A percentile compares a stretch with the other conserved stretches of the same genome.
phyloP scores from a whole-genome alignment of 2,797 vertebrate genomes.

The Siniperca obscura region DNA sequence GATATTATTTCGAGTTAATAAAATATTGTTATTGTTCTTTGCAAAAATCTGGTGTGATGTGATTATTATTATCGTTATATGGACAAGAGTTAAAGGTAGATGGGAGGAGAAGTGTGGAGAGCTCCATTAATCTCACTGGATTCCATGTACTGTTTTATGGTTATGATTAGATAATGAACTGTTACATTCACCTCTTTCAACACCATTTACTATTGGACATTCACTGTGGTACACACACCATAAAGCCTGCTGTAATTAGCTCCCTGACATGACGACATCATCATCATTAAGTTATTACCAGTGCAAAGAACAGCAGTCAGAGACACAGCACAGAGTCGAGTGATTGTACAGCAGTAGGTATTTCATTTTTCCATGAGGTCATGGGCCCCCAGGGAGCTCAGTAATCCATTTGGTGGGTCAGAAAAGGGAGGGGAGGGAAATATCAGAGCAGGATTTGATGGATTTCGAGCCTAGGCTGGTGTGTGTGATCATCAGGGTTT shows the following conservation, averaged over 20 bases:
- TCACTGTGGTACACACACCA: conserved; percentile 30
- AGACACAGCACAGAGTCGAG: not conserved
- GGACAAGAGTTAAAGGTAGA: too few species aligned
- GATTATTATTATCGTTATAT: not conserved
- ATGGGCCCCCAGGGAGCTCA: conserved; percentile 29
- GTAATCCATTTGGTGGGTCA: conserved; percentile 40
- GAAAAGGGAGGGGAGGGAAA: conserved; percentile 1
- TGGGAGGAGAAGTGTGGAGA: not conserved
- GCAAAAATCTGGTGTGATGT: conserved; percentile 56
- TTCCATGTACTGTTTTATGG: conserved; percentile 42
- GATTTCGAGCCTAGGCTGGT: conserved; percentile 27
- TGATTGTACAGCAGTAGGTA: conserved; percentile 35
- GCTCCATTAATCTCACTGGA: conserved; percentile 17
- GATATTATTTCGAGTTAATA: conserved; percentile 83
- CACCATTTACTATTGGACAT: conserved; percentile 16
- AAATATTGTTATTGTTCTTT: conserved; percentile 83
- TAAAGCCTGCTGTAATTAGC: conserved; percentile 62
- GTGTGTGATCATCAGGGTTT: conserved; percentile 12
- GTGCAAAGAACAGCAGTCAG: conserved; percentile 46
- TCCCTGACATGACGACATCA: conserved; percentile 48
- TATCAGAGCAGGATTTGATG: conserved; percentile 21
- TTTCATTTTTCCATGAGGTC: conserved; percentile 72
- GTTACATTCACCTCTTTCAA: conserved; percentile 45
- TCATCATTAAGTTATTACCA: conserved; percentile 60
- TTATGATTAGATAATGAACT: conserved; percentile 54